A percentile compares a stretch with the other conserved stretches of the same genome.
These are phyloP conservation scores for Podarcis cretensis DNA, from an alignment of 2,113 vertebrate species.

Conservation along the genomic window DNA sequence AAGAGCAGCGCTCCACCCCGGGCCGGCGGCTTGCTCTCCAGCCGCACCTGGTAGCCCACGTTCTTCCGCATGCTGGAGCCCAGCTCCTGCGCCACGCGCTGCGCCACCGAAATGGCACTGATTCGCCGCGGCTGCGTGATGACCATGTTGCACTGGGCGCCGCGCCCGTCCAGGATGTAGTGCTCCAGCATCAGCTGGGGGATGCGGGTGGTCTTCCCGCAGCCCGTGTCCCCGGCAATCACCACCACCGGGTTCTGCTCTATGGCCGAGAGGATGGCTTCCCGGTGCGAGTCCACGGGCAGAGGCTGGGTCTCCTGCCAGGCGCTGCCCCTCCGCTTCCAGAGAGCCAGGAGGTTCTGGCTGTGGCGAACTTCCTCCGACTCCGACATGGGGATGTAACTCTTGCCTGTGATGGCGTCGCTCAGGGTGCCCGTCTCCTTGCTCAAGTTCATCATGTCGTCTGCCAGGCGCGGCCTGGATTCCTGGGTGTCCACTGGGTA, in stretches of 20 bases:
- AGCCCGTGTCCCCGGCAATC: constrained; percentile 93
- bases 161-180: constrained; percentile 78
- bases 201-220: constrained; percentile 95
- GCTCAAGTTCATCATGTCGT: constrained; percentile 78
- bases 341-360: constrained; percentile 80
- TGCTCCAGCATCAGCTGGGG: constrained; percentile 93
- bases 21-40: constrained; percentile 88
- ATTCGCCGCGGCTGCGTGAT: constrained; percentile 95
- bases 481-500: constrained; percentile 81
- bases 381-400: constrained; percentile 77
- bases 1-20: constrained; percentile 92
- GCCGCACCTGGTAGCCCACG: constrained; percentile 94
- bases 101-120: constrained; percentile 94
- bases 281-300: constrained; percentile 86
- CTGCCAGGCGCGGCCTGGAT: constrained; percentile 67
- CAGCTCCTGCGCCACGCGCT: constrained; percentile 91
- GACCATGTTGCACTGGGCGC: constrained; percentile 89
- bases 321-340: constrained; percentile 75
- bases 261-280: constrained; percentile 84
- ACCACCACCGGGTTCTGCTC: constrained; percentile 88
- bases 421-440: constrained; percentile 74
- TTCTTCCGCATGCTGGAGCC: constrained; percentile 85
- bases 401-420: constrained; percentile 88
- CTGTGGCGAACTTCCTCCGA: constrained; percentile 76
- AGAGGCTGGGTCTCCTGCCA: constrained; percentile 78